These are phyloP conservation scores for Sarcophaga variegata DNA, from an alignment of 2,888 invertebrate species.

Conservation along the genomic window DNA sequence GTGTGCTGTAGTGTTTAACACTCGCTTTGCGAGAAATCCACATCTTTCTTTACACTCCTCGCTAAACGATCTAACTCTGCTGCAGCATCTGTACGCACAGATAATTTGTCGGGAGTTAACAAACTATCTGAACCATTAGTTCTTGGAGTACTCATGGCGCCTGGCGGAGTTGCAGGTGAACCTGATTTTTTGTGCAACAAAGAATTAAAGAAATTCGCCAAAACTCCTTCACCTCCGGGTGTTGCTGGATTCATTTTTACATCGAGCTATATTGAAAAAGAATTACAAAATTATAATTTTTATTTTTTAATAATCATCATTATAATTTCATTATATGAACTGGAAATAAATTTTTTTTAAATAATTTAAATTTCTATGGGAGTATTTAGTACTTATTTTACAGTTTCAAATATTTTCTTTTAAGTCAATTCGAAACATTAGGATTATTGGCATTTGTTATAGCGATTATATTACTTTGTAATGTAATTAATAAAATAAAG, in stretches of 20 bases:
- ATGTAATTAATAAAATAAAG: too few relatives aligned
- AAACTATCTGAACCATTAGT: conserved; percentile 79
- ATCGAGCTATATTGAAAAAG: conserved; percentile 82
- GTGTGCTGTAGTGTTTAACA: conserved; percentile 74
- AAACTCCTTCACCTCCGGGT: conserved; percentile 94
- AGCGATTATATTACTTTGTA: too few relatives aligned
- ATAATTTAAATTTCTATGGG: too few relatives aligned
- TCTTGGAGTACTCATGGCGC: conserved; percentile 81
- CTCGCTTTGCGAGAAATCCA: conserved; percentile 82
- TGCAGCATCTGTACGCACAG: conserved; percentile 93
- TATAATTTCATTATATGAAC: too few relatives aligned
- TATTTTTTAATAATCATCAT: too few relatives aligned
- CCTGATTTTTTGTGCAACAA: conserved; percentile 96
- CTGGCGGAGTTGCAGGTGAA: conserved; percentile 83
- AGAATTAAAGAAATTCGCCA: conserved; percentile 99
- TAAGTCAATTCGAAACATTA: too few relatives aligned
- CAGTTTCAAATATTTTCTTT: too few relatives aligned
- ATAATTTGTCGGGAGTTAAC: conserved; percentile 86
- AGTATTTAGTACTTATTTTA: too few relatives aligned
- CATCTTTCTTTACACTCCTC: conserved; percentile 83
- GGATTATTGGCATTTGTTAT: too few relatives aligned
- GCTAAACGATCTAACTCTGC: conserved; percentile 95
- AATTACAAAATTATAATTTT: not conserved
- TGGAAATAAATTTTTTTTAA: too few relatives aligned
- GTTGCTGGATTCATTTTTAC: conserved; percentile 88